A percentile compares a stretch with the other conserved stretches of the same genome.
Conservation (phyloP, 1,140 invertebrate genomes). For the Drosophila biarmipes region DNA sequence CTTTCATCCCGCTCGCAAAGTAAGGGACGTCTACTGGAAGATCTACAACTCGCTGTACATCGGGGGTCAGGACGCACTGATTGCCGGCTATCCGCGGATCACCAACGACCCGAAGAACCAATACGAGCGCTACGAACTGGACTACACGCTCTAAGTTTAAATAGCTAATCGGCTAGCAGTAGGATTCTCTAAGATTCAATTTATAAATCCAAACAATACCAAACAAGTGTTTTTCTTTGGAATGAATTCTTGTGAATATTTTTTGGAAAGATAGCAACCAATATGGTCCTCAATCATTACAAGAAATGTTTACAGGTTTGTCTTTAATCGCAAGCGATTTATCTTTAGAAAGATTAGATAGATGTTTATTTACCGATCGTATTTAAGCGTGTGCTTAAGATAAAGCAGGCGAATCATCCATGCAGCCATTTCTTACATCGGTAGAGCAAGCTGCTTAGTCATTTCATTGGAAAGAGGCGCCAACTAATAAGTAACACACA, state of each 20-base stretch:
- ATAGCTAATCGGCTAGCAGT: slow-evolving; percentile 3
- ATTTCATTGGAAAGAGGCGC: slow-evolving; percentile 1
- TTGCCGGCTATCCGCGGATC: slow-evolving; percentile 98
- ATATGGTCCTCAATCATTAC: background rate
- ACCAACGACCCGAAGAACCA: slow-evolving; percentile 98
- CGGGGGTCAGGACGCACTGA: slow-evolving; percentile 98
- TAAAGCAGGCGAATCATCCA: background rate
- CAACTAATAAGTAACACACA: background rate
- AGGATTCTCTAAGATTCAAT: slow-evolving; percentile 21
- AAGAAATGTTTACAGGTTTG: background rate
- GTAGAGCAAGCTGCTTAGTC: background rate
- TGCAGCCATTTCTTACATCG: background rate
- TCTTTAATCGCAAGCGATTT: background rate
- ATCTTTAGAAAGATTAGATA: slow-evolving; percentile 22
- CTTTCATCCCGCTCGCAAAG: slow-evolving; percentile 99
- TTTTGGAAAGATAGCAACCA: background rate
- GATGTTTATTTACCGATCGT: background rate
- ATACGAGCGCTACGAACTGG: slow-evolving; percentile 97
- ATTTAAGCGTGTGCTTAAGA: slow-evolving; percentile 8
- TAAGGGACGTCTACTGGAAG: slow-evolving; percentile 99
- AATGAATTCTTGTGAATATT: background rate
- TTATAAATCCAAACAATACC: slow-evolving; percentile 3
- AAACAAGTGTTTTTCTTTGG: background rate
- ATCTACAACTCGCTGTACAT: slow-evolving; percentile 99
- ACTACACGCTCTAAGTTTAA: slow-evolving; percentile 93